These are phyloP conservation scores for Chydorus sphaericus DNA, from an alignment of 2,888 invertebrate genomes.

Conservation along the genomic window DNA sequence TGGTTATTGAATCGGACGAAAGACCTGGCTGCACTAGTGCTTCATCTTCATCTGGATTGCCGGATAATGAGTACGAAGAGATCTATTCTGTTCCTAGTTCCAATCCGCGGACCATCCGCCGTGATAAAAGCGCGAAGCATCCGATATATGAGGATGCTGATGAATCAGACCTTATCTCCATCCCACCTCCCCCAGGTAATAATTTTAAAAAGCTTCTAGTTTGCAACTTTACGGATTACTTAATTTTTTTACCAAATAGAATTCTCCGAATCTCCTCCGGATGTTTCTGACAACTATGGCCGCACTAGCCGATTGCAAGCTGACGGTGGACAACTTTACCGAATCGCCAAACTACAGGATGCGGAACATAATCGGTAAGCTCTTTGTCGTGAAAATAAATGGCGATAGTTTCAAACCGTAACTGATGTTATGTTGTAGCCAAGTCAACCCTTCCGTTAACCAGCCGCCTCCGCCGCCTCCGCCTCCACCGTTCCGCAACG, in stretches of 20 bases:
- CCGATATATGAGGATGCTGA: not conserved
- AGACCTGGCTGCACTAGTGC: too few relatives aligned
- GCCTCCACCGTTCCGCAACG: constrained; percentile 21
- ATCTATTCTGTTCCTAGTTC: constrained; percentile 46
- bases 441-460: too few relatives aligned
- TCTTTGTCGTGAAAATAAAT: too few relatives aligned
- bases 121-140: too few relatives aligned
- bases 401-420: too few relatives aligned
- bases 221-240: not conserved
- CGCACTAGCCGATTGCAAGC: constrained; percentile 12
- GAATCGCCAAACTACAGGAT: too few relatives aligned
- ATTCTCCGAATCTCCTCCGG: not conserved
- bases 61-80: constrained; percentile 53
- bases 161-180: constrained; percentile 6
- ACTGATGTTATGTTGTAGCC: too few relatives aligned
- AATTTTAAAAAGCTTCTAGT: not conserved
- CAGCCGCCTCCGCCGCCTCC: constrained; percentile 21
- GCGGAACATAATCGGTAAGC: constrained; percentile 11
- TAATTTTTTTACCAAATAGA: not conserved
- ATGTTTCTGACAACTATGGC: constrained; percentile 21
- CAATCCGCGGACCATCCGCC: not conserved
- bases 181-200: constrained; percentile 14
- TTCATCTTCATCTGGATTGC: not conserved
- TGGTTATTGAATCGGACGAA: not conserved
- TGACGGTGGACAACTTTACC: constrained; percentile 16